Conservation (phyloP, 2,888 invertebrate species). For the Rhagium mordax region DNA sequence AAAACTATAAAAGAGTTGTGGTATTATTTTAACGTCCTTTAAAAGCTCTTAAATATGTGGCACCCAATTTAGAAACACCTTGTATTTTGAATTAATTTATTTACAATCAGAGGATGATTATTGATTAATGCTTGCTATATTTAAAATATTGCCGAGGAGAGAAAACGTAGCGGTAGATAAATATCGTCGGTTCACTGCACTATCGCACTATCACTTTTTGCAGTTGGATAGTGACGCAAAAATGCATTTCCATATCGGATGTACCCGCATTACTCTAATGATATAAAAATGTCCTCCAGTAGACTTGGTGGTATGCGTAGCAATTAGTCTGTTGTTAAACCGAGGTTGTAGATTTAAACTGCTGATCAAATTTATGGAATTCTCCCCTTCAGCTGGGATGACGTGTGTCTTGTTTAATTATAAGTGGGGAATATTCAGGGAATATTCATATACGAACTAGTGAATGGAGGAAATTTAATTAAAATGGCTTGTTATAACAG, state of each 20-base stretch:
- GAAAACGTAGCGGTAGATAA: too few relatives aligned
- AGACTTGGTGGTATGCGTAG: neutral
- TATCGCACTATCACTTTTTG: neutral
- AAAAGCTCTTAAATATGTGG: too few relatives aligned
- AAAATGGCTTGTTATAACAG: constrained; percentile 63
- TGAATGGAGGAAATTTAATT: constrained; percentile 65
- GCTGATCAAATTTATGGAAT: constrained; percentile 60
- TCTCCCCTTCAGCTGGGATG: constrained; percentile 59
- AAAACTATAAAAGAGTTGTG: too few relatives aligned
- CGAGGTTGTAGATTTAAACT: constrained; percentile 47
- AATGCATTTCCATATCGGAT: neutral
- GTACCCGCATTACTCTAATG: neutral
- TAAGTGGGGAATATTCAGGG: constrained; percentile 62
- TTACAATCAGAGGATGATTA: too few relatives aligned
- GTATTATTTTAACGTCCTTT: too few relatives aligned
- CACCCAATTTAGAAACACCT: too few relatives aligned
- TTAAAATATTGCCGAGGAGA: too few relatives aligned
- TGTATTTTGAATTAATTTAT: too few relatives aligned
- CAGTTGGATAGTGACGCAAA: neutral
- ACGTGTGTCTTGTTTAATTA: constrained; percentile 66
- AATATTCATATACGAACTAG: constrained; percentile 62
- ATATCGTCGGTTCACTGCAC: too few relatives aligned
- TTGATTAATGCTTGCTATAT: too few relatives aligned
- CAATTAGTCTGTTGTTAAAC: constrained; percentile 47
- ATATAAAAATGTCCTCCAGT: neutral